phyloP scores from a whole-genome alignment of 2,797 vertebrate genomes.

The Cichlasoma orientale region DNA sequence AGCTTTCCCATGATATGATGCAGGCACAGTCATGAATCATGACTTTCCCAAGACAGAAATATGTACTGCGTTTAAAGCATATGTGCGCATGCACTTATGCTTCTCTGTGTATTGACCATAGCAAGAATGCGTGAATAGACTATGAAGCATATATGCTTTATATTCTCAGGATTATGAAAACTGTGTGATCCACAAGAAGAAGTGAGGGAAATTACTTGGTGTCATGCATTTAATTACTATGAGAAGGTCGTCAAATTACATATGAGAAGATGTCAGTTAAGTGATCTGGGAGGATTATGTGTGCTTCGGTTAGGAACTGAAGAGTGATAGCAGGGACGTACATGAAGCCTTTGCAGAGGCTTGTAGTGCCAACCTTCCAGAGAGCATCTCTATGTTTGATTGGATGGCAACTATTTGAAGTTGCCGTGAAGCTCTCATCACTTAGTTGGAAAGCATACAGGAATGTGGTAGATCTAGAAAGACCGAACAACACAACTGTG shows the following conservation, averaged over 20 bases:
- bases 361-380: not conserved
- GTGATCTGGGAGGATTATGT: not conserved
- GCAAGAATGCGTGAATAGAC: not conserved
- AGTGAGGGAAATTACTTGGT: not conserved
- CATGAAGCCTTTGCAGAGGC: not conserved
- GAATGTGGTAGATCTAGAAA: slow-evolving; percentile 55
- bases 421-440: not conserved
- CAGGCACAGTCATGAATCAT: slow-evolving; percentile 23
- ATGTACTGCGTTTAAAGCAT: not conserved
- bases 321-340: not conserved
- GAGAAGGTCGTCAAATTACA: not conserved
- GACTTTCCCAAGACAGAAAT: slow-evolving; percentile 49
- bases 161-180: not conserved
- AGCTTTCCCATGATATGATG: slow-evolving; percentile 66
- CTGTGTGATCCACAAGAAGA: not conserved
- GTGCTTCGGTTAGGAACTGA: not conserved
- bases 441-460: not conserved
- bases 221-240: not conserved
- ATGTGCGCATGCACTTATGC: not conserved
- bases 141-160: not conserved
- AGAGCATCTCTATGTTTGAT: not conserved
- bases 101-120: not conserved
- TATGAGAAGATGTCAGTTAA: not conserved
- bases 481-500: not conserved
- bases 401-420: not conserved